These are phyloP conservation scores for Reticulitermes lucifugus DNA, from an alignment of 2,888 invertebrate genomes.

Conservation along the genomic window DNA sequence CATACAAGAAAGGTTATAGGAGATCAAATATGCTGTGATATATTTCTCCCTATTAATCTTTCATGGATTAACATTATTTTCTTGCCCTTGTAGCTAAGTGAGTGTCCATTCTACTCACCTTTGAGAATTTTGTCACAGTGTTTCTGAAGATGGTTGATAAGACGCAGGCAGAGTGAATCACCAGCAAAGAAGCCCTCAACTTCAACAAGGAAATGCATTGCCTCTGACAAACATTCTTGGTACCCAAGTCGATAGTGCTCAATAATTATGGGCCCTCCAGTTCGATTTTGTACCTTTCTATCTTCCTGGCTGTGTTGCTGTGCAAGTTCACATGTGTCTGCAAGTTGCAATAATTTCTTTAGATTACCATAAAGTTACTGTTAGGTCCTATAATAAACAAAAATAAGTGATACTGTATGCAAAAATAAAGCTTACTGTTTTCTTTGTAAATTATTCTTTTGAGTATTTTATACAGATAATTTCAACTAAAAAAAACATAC, in stretches of 20 bases:
- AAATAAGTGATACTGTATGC: background rate
- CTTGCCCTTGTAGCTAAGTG: too few species aligned
- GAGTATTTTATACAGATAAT: too few species aligned
- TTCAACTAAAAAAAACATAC: too few species aligned
- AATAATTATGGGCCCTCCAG: constrained; percentile 53
- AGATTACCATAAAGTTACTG: background rate
- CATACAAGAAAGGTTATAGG: too few species aligned
- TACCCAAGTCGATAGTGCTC: constrained; percentile 84
- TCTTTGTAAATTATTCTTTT: too few species aligned
- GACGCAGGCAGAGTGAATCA: constrained; percentile 85
- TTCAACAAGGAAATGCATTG: constrained; percentile 89
- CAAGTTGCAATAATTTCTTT: constrained; percentile 6
- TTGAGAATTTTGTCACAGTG: constrained; percentile 77
- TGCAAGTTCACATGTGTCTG: constrained; percentile 56
- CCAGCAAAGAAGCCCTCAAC: constrained; percentile 82
- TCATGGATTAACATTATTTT: too few species aligned
- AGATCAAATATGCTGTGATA: too few species aligned
- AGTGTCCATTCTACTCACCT: constrained; percentile 57
- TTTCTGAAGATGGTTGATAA: constrained; percentile 85
- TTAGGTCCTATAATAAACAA: background rate
- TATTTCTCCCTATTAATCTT: too few species aligned
- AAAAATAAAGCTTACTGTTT: too few species aligned
- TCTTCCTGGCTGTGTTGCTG: constrained; percentile 38
- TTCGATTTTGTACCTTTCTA: constrained; percentile 42
- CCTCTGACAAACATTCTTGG: constrained; percentile 91